Conservation (phyloP, 2,797 vertebrate genomes). For the Bradypodion pumilum region DNA sequence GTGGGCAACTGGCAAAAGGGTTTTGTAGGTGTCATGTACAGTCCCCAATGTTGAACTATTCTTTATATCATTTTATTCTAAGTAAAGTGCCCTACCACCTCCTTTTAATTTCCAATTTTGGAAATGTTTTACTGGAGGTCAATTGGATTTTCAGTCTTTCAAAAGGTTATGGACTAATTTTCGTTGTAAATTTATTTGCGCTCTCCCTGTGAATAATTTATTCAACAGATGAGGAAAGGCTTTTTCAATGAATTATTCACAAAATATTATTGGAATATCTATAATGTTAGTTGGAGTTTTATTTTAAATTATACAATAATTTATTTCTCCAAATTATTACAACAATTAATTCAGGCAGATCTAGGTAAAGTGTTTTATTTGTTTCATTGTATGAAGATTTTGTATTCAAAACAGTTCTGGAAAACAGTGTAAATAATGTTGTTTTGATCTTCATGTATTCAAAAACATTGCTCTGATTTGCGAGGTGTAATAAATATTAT, state of each 20-base stretch:
- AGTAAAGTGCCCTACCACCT: not conserved
- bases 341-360: constrained; percentile 27
- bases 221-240: constrained; percentile 56
- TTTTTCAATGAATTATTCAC: constrained; percentile 54
- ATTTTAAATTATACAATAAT: constrained; percentile 40
- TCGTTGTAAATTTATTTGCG: constrained; percentile 44
- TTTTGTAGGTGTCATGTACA: not conserved
- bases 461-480: constrained; percentile 10
- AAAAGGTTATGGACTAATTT: constrained; percentile 56
- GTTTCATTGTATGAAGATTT: constrained; percentile 15
- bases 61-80: not conserved
- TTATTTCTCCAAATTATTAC: constrained; percentile 37
- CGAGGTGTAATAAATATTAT: constrained; percentile 32
- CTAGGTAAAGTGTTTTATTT: constrained; percentile 29
- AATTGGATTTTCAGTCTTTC: constrained; percentile 51
- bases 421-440: constrained; percentile 4
- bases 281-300: constrained; percentile 20
- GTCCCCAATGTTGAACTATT: not conserved
- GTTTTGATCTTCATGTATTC: not conserved
- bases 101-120: constrained; percentile 34
- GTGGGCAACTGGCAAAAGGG: not conserved
- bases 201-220: constrained; percentile 62
- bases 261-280: constrained; percentile 42
- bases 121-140: constrained; percentile 56
- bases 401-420: constrained; percentile 17